A percentile compares a stretch with the other conserved stretches of the same genome.
Conservation (phyloP, 1,140 invertebrate genomes). For the Eupristina koningsbergeri region DNA sequence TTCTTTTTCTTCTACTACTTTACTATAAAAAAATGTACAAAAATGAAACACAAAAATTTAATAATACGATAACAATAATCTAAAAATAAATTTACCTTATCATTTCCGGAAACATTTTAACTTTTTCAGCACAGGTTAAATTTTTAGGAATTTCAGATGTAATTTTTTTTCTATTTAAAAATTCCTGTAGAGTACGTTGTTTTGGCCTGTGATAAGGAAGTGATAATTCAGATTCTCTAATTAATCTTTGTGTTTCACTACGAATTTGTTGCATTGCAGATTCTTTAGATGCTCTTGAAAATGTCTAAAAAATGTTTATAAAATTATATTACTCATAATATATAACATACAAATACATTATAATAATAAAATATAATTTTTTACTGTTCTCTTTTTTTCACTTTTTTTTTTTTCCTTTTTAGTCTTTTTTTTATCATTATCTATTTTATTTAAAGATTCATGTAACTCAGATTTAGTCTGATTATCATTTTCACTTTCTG, state of each 20-base stretch:
- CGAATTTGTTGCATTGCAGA: constrained; percentile 72
- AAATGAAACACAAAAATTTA: neutral
- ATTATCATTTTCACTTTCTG: constrained; percentile 49
- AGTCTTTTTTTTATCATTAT: constrained; percentile 6
- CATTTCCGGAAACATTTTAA: constrained; percentile 66
- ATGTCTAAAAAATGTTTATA: constrained; percentile 52
- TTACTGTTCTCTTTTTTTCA: constrained; percentile 45
- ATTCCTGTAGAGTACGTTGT: constrained; percentile 82
- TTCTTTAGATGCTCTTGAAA: constrained; percentile 63
- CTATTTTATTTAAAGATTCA: constrained; percentile 27
- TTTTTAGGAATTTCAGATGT: constrained; percentile 59
- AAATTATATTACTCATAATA: neutral
- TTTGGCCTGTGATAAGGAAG: constrained; percentile 87
- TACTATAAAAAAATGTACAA: constrained; percentile 52
- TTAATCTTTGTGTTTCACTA: constrained; percentile 78
- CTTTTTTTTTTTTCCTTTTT: constrained; percentile 19
- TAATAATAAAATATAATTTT: neutral
- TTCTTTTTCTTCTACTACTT: constrained; percentile 66
- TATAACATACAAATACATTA: neutral
- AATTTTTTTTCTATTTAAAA: constrained; percentile 73
- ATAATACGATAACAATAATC: neutral
- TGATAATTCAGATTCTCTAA: constrained; percentile 79
- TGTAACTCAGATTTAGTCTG: constrained; percentile 22
- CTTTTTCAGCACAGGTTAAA: constrained; percentile 62
- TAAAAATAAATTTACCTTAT: constrained; percentile 58